Conservation (phyloP, 2,888 invertebrate genomes). For the Lamproptera curius region DNA sequence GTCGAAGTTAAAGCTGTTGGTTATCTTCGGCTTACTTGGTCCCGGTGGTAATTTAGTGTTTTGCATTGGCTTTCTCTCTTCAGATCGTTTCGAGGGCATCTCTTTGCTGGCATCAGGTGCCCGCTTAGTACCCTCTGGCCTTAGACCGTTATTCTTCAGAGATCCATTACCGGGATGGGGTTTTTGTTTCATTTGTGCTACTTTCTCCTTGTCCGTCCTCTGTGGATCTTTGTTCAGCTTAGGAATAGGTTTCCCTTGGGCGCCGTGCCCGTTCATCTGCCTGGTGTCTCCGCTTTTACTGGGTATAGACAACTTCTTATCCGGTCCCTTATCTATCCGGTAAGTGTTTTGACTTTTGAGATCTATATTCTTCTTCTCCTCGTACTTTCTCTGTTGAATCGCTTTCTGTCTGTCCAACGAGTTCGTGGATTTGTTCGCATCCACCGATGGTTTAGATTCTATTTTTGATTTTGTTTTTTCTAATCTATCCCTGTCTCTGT, state of each 20-base stretch:
- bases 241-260: constrained; percentile 51
- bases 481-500: constrained; percentile 56
- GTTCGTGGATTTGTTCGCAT: constrained; percentile 35
- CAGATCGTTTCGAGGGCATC: constrained; percentile 38
- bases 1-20: constrained; percentile 64
- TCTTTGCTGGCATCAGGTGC: constrained; percentile 37
- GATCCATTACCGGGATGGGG: constrained; percentile 32
- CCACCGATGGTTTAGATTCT: constrained; percentile 39
- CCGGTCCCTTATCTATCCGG: constrained; percentile 68
- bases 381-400: constrained; percentile 36
- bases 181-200: constrained; percentile 39
- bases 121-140: constrained; percentile 40
- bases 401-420: constrained; percentile 47
- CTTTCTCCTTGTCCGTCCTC: constrained; percentile 45
- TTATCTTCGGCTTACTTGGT: constrained; percentile 46
- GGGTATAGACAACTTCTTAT: constrained; percentile 41
- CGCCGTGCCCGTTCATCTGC: constrained; percentile 48
- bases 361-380: constrained; percentile 61
- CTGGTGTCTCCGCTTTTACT: constrained; percentile 46
- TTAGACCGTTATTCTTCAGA: constrained; percentile 36
- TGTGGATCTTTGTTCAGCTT: constrained; percentile 45
- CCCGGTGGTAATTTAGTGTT: constrained; percentile 38
- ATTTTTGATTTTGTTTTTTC: constrained; percentile 60
- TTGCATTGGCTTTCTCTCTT: constrained; percentile 39
- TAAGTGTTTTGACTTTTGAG: constrained; percentile 69